A percentile compares a stretch with the other conserved stretches of the same genome.
Conservation (phyloP, 2,888 invertebrate genomes). For the Pachydiplax longipennis region DNA sequence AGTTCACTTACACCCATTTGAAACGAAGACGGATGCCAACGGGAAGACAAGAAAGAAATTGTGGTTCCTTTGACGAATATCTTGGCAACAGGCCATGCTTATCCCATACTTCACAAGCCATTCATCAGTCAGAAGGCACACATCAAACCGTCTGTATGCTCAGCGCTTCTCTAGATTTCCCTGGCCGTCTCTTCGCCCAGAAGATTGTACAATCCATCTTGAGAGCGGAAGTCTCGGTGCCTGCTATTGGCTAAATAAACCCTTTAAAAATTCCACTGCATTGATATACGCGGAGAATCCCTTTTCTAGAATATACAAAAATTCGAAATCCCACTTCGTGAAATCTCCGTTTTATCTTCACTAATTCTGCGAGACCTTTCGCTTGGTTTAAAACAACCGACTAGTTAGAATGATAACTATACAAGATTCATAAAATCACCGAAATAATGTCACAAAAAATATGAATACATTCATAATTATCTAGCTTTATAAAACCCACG, state of each 20-base stretch:
- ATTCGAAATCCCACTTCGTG: background rate
- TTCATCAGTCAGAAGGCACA: background rate
- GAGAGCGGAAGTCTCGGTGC: slow-evolving; percentile 15
- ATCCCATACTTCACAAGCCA: background rate
- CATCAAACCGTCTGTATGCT: background rate
- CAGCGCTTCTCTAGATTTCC: background rate
- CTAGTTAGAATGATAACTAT: too few relatives aligned
- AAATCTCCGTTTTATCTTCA: too few relatives aligned
- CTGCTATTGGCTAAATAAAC: slow-evolving; percentile 11
- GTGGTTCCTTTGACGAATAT: background rate
- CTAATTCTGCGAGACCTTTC: too few relatives aligned
- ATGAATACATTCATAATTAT: too few relatives aligned
- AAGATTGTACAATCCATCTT: slow-evolving; percentile 25
- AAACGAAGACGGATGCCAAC: background rate
- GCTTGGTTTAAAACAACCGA: too few relatives aligned
- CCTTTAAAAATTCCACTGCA: background rate
- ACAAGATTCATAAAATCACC: too few relatives aligned
- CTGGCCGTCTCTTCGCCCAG: background rate
- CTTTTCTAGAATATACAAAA: background rate
- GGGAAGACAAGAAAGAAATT: background rate
- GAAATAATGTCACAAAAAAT: too few relatives aligned
- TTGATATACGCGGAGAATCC: background rate
- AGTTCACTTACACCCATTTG: background rate
- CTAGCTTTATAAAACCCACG: too few relatives aligned
- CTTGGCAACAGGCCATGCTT: background rate